Evolutionary conservation across 2,888 invertebrate genomes (phyloP).

Genomic region (Bruchidius siliquastri): DNA sequence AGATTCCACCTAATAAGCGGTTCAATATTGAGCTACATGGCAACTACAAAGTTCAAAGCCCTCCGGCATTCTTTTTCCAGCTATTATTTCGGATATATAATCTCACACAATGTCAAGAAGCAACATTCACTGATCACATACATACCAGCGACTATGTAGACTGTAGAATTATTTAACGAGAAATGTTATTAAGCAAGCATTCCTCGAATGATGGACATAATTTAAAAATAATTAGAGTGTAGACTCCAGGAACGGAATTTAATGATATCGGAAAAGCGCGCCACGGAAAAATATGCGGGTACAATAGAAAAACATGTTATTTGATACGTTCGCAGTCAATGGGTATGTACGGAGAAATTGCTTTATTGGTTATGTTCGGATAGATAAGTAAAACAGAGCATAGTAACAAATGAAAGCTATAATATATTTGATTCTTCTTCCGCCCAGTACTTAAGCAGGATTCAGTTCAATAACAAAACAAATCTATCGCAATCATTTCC

Average conservation of each 20-base stretch:
- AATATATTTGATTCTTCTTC: neutral
- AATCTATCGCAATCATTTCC: too few species aligned
- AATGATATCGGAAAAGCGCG: neutral
- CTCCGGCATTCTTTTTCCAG: neutral
- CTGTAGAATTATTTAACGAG: neutral
- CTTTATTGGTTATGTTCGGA: neutral
- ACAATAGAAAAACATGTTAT: neutral
- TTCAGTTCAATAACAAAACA: neutral
- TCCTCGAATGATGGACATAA: neutral
- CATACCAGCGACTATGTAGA: neutral
- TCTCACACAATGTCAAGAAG: too few species aligned
- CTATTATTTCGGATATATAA: neutral
- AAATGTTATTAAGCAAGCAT: neutral
- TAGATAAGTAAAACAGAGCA: neutral
- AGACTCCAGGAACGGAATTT: neutral
- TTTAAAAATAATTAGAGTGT: neutral
- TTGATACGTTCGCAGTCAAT: neutral
- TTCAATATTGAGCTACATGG: too few species aligned
- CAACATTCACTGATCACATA: neutral
- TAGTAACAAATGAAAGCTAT: neutral
- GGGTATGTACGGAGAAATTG: neutral
- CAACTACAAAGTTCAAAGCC: too few species aligned
- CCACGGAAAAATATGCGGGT: neutral
- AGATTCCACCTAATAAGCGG: too few species aligned
- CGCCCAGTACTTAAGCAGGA: neutral